Evolutionary conservation across 2,113 vertebrate species (phyloP).

Genomic region (Mohoua ochrocephala): DNA sequence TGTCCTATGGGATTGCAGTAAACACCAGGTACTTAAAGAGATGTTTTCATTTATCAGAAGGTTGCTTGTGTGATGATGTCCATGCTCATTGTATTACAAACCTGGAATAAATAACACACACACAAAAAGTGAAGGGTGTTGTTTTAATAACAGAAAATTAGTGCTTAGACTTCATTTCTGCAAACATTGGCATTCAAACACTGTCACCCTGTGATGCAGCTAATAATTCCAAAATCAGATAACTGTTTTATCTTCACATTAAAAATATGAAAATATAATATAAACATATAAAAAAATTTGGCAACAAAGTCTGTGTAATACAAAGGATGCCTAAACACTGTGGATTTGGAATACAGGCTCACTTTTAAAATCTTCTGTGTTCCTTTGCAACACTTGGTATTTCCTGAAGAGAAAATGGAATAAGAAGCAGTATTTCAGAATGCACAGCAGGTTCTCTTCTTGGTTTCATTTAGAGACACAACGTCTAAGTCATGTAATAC

Average conservation of each 20-base stretch:
- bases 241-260: neutral
- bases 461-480: slow-evolving; percentile 41
- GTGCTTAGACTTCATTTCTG: neutral
- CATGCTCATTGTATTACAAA: neutral
- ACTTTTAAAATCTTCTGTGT: neutral
- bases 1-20: neutral
- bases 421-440: neutral
- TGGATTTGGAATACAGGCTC: neutral
- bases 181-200: neutral
- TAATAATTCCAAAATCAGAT: neutral
- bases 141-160: slow-evolving; percentile 26
- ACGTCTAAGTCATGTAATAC: slow-evolving; percentile 39
- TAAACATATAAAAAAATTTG: slow-evolving; percentile 2
- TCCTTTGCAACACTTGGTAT: neutral
- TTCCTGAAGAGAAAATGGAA: neutral
- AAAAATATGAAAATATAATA: slow-evolving; percentile 37
- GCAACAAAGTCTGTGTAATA: neutral
- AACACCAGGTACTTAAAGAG: neutral
- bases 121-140: neutral
- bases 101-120: neutral
- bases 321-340: neutral
- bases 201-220: neutral
- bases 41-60: neutral
- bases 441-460: slow-evolving; percentile 59
- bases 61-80: neutral